Conservation (phyloP, 2,797 vertebrate species). For the Mus spretus region DNA sequence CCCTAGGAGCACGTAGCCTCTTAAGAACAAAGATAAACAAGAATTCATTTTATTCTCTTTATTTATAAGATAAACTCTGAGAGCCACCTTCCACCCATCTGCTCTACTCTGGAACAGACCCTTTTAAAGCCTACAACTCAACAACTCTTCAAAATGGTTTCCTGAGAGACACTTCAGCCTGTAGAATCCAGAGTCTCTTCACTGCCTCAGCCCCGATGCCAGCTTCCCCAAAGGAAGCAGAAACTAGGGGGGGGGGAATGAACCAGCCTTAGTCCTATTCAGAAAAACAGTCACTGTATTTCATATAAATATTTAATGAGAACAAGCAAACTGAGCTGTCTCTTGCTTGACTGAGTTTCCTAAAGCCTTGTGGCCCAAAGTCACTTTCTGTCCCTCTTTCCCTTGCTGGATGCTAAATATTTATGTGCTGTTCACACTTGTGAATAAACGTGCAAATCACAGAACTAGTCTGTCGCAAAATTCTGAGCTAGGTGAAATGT, state of each 20-base stretch:
- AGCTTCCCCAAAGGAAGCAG: background rate
- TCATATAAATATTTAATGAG: background rate
- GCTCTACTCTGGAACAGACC: background rate
- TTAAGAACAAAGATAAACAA: background rate
- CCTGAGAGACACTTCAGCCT: background rate
- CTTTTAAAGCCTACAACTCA: conserved; percentile 13
- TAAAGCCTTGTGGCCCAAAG: conserved; percentile 4
- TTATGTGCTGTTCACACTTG: conserved; percentile 50
- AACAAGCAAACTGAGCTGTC: background rate
- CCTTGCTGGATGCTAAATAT: conserved; percentile 40
- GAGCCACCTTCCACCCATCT: background rate
- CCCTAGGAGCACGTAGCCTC: background rate
- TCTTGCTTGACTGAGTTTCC: conserved; percentile 62
- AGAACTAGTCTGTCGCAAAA: conserved; percentile 39
- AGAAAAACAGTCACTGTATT: background rate
- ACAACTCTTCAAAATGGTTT: background rate
- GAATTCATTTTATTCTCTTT: background rate
- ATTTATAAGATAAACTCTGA: background rate
- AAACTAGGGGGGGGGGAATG: background rate
- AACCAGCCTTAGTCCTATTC: background rate
- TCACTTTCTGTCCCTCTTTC: conserved; percentile 46
- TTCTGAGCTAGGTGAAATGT: conserved; percentile 15
- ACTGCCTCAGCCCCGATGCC: background rate
- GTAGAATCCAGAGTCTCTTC: background rate
- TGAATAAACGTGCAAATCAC: conserved; percentile 10